Percentiles rank a stretch among this genome's conserved stretches.
These are phyloP conservation scores for Lagorchestes hirsutus DNA, from an alignment of 2,797 vertebrate genomes.

Conservation along the genomic window DNA sequence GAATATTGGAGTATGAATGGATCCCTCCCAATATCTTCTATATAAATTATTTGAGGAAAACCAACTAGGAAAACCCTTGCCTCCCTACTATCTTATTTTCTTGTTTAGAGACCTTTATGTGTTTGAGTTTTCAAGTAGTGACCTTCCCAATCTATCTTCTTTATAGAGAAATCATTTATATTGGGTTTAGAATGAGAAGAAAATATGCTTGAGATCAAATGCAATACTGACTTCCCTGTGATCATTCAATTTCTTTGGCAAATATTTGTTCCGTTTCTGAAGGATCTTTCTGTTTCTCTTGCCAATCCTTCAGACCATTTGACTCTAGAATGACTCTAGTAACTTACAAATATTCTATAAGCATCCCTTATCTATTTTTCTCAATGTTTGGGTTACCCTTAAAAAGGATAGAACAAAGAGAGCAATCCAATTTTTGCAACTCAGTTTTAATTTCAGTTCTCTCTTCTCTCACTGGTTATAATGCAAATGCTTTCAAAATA, in stretches of 20 bases:
- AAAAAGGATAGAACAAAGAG: not conserved
- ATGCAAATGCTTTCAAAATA: not conserved
- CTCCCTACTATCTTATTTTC: not conserved
- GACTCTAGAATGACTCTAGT: not conserved
- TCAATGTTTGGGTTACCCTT: not conserved
- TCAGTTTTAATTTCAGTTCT: not conserved
- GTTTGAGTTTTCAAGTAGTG: conserved; percentile 39
- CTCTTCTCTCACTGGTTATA: not conserved
- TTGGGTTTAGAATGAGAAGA: conserved; percentile 32
- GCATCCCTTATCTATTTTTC: not conserved
- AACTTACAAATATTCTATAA: not conserved
- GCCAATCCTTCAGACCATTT: not conserved
- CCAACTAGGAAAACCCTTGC: not conserved
- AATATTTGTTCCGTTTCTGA: not conserved
- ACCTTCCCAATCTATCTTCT: conserved; percentile 28
- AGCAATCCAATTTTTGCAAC: not conserved
- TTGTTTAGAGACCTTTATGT: conserved; percentile 48
- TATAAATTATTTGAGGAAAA: not conserved
- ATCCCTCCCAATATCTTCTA: not conserved
- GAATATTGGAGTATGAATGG: not conserved
- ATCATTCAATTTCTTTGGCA: not conserved
- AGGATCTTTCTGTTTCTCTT: not conserved
- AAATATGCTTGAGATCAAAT: not conserved
- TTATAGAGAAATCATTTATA: not conserved
- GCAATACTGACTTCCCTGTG: not conserved